Evolutionary conservation across 2,797 vertebrate species (phyloP), one percentile per base, ranked within the genome.

Genomic region (Siniperca obscura): DNA sequence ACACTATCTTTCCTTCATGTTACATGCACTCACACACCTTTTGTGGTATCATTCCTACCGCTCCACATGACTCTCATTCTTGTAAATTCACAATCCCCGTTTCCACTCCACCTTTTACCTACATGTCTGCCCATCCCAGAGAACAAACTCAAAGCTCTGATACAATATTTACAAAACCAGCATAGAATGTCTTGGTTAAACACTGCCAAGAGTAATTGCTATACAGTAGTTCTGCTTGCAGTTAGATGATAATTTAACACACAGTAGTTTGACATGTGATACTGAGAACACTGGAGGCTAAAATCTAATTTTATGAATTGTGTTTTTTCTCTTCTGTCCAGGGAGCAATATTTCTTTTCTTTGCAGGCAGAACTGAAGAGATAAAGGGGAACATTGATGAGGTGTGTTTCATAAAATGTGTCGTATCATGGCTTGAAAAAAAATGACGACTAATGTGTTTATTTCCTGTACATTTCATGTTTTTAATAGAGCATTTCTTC

Each of bases 321-420:
- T n/a, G 3, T 12, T 44, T 40, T 82, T 22, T 61, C 73, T 57
- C 46, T 46, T 91, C 70, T 74, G 0, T 57, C 10, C 86, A 97
- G 97, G 96, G 97, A 30, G 97, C 96, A 7, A 97, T 97, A 86
- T 97, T 97, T 86, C 94, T 97, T 67, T 97, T 97, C 91, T 97
- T 97, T 79, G 96, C 96, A 2, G 97, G 97, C 80, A 95, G 97
- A 87, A 95, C 94, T 4, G 96, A 97, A 78, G 96, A 96, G 81
- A 97, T 97, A 89, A 97, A 97, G 92, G 97, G 97, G 13, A 97
- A 97, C 87, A 96, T 97, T 69, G 95, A 96, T 87, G 94, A 96
- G 95, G 97, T 97, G 65, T 4, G 89, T 87, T 73, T 68, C 17
- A 60, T 21, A 9, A 61, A 74, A 57, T 57, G 30, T 80, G 6